Base-by-base conservation (phyloP, 2,797 vertebrate species). In the Sebastolobus altivelis region DNA sequence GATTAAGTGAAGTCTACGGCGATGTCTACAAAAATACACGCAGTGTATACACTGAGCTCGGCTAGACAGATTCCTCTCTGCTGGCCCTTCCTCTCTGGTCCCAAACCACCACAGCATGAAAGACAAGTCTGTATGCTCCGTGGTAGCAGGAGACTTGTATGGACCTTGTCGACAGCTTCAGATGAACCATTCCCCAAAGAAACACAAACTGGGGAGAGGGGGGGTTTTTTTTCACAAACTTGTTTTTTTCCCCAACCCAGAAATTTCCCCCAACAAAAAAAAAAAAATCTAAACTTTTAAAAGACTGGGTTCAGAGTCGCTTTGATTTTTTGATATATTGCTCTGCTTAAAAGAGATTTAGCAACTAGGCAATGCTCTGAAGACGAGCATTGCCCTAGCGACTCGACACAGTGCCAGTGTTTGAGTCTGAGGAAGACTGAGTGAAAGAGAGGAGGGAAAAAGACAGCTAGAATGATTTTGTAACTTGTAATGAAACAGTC, bases 21-120 rank as follows among this genome's bases (percentile, higher is more conserved):
- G 85, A 95, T 94, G 93, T 93, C 93, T 95, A 94, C 92, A 93
- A 90, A 95, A 96, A 94, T 93, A 94, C 89, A 95, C 29, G 87
- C 81, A 79, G 89, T 56, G 61, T 86, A 77, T 86, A 92, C 89
- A 90, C 88, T 66, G 84, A 90, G 90, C 87, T 85, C 89, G 77
- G 91, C 83, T 69, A 88, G 90, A 91, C 84, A 65, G 79, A 89
- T 87, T 81, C 75, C 91, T 91, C 93, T 93, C 83, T 85, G 83
- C 88, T 88, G 90, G 92, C 83, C 92, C 88, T 89, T 93, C 90
- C 83, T 92, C 91, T 88, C 67, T 70, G 81, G 93, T 94, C 93
- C 94, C 91, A 93, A 93, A 93, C 85, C 91, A 74, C 90, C 73
- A 31, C 81, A 87, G 90, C 95, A 95, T 95, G 90, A 95, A 95